phyloP scores from a whole-genome alignment of 1,140 invertebrate genomes.

The Hypothenemus hampei region DNA sequence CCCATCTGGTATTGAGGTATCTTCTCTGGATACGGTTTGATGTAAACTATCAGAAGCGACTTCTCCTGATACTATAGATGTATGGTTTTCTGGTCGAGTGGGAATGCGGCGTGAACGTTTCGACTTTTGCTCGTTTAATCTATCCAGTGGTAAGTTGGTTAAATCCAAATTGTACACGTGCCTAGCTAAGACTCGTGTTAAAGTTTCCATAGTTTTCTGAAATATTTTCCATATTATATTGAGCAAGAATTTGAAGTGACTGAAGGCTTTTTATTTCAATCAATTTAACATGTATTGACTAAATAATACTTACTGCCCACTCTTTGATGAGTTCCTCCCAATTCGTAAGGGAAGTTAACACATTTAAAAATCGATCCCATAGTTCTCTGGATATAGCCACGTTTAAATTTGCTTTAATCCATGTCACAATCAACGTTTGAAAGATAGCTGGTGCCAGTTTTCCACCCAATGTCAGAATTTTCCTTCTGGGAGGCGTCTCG shows the following conservation, averaged over 20 bases:
- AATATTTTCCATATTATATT: too few species aligned
- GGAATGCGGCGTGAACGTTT: constrained; percentile 32
- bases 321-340: constrained; percentile 95
- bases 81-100: constrained; percentile 38
- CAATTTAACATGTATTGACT: not conserved
- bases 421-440: constrained; percentile 94
- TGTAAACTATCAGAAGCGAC: constrained; percentile 8
- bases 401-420: constrained; percentile 97
- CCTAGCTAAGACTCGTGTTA: constrained; percentile 85
- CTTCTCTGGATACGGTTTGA: constrained; percentile 33
- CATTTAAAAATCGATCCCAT: constrained; percentile 91
- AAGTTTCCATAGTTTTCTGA: constrained; percentile 93
- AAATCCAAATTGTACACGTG: constrained; percentile 92
- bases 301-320: constrained; percentile 76
- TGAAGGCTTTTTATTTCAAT: not conserved
- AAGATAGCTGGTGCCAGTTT: constrained; percentile 87
- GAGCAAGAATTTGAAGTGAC: not conserved
- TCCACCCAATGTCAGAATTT: constrained; percentile 73
- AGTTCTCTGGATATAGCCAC: constrained; percentile 76
- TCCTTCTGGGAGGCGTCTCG: constrained; percentile 67
- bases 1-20: constrained; percentile 39
- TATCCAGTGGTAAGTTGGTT: constrained; percentile 80
- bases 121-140: constrained; percentile 74
- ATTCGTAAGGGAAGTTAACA: constrained; percentile 82
- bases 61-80: constrained; percentile 17